Evolutionary conservation across 2,797 vertebrate species (phyloP), one percentile per base, ranked within the genome.

Genomic region (Galagoides demidoff): DNA sequence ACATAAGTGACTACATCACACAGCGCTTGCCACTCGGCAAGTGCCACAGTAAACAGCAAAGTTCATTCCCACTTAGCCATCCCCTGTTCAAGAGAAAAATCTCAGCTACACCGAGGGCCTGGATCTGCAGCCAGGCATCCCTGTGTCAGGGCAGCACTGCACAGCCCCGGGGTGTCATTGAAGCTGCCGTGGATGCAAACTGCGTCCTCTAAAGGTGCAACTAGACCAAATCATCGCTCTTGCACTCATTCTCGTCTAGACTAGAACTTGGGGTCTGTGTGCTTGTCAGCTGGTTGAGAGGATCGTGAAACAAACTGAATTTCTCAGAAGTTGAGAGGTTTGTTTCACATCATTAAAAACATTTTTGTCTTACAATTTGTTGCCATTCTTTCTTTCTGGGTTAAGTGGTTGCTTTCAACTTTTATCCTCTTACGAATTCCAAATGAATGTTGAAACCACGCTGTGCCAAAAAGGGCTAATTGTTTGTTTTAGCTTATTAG

Each of bases 401-500:
- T 85, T 95, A 97, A 83, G 31, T 82, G 29, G 14, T 76, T 73
- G 22, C 29, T 52, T 87, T 61, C 10, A 3, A 3, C 49, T 95
- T 97, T 93, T 70, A 85, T 91, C 23, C 52, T 77, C 52, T 90
- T 77, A 89, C 14, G 34, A 92, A 83, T 64, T 92, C 57, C 2
- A 13, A 92, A 77, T 90, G 59, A 78, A 63, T 49, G n/a, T 64
- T 82, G 92, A 93, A 96, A 68, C 68, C 90, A 37, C 52, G 79
- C 87, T 95, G 93, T 85, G 70, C 66, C 1, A 37, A 92, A 68
- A 92, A 95, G 39, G 27, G 34, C 84, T 97, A 95, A 97, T 96
- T 96, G 95, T 81, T 93, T 93, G 39, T 93, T 97, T 92, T 95
- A 94, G 92, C 45, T 89, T 96, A 96, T 96, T 96, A 96, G 95